Base-by-base conservation (phyloP, 1,140 invertebrate genomes). In the Eufriesea mexicana region DNA sequence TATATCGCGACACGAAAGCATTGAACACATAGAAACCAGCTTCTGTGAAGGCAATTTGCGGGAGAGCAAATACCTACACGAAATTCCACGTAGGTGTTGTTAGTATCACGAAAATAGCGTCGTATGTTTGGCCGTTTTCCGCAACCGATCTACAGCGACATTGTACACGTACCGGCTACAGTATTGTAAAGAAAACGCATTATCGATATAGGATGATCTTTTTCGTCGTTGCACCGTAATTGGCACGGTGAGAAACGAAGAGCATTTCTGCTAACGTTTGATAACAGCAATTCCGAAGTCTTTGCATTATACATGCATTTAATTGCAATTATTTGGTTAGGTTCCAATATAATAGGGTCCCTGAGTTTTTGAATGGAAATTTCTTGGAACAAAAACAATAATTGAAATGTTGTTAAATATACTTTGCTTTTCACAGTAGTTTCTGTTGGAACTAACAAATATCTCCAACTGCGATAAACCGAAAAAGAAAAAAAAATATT, bases 41-140 rank as follows among this genome's bases (percentile, higher is more conserved):
- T 82, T 81, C 72, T 23, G 42, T 47, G 67, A 84, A 77, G 49
- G 54, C 74, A 62, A 83, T 70, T 85, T 67, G 76, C 9, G 51
- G 47, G 35, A n/a, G 54, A n/a, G 54, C 45, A 71, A 77, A 83
- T 71, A 78, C 57, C 67, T 51, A 62, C 49, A 71, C 28, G 25
- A 57, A 72, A 73, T 85, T 83, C 74, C 73, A 49, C 35, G 74
- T 78, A 85, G 62, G 71, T n/a, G 51, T 84, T 25, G 68, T 84
- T 84, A 75, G 73, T 18, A 25, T 12, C 35, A 45, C 35, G 35
- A n/a, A 45, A 49, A 18, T 0, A 5, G 51, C 47, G n/a, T 16
- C 72, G 42, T 62, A 47, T 18, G 45, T 25, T 25, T 9, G 45
- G 2, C 5, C 49, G n/a, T 20, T 72, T 35, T 55, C 16, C 54